Evolutionary conservation across 2,113 vertebrate genomes (phyloP).

Genomic region (Mugil cephalus): DNA sequence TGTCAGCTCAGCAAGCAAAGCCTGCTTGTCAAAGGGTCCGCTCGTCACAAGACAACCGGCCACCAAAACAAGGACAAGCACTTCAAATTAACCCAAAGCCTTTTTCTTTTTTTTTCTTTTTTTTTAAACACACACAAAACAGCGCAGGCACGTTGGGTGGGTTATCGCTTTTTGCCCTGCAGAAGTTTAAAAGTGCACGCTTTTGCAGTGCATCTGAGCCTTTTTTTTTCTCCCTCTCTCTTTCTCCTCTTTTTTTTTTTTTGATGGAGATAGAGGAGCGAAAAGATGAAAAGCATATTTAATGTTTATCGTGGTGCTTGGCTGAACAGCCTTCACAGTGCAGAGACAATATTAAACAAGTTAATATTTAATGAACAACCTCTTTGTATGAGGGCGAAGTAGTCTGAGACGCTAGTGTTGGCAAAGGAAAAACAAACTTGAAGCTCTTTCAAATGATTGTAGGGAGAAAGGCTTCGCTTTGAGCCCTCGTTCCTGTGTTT

Average conservation of each 20-base stretch:
- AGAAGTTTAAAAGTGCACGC: conserved; percentile 79
- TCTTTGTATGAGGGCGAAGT: conserved; percentile 84
- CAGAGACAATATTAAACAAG: conserved; percentile 88
- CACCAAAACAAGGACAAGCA: conserved; percentile 72
- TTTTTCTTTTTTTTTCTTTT: too few relatives aligned
- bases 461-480: conserved; percentile 70
- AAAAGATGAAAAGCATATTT: conserved; percentile 89
- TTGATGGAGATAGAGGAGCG: conserved; percentile 77
- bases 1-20: conserved; percentile 59
- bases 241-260: conserved; percentile 66
- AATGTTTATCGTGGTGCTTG: conserved; percentile 83
- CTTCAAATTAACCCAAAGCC: conserved; percentile 73
- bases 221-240: conserved; percentile 41
- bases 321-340: conserved; percentile 81
- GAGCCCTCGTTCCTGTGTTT: conserved; percentile 57
- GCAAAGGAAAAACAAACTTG: conserved; percentile 86
- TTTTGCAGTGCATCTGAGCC: conserved; percentile 66
- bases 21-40: conserved; percentile 59
- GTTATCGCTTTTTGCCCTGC: conserved; percentile 76
- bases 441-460: conserved; percentile 78
- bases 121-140: conserved; percentile 53
- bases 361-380: conserved; percentile 88
- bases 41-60: conserved; percentile 62
- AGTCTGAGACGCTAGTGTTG: conserved; percentile 74
- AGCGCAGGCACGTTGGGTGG: conserved; percentile 52